Evolutionary conservation across 2,888 invertebrate species (phyloP), one percentile per base, ranked within the genome.

Genomic region (Agrilus mali): DNA sequence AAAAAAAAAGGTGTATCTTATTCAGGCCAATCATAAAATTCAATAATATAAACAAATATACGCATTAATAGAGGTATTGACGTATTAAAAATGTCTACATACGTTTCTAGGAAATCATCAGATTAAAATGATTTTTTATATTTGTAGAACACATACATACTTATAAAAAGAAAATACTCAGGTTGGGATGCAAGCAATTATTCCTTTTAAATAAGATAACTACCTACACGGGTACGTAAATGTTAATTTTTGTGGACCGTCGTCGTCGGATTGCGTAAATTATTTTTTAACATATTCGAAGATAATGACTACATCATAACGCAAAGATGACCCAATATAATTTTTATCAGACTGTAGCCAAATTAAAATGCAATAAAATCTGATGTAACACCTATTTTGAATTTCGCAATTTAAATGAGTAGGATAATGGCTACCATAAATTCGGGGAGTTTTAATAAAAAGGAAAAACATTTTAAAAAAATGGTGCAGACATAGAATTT

Each of bases 141-240:
- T 38, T 38, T 22, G 32, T 36, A 41, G 40, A 37, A 20, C 41
- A 36, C 17, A 34, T 41, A 45, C 38, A 42, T n/a, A n/a, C n/a
- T n/a, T n/a, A n/a, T n/a, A 43, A 47, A 47, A 43, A 45, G 43
- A 43, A 47, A 40, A 41, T 46, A 46, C 40, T 47, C 43, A 41
- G 43, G 41, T 45, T 46, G 45, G 42, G 45, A 42, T 36, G 34
- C 42, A 34, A 35, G 16, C 35, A 38, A 44, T 13, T 36, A 45
- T 44, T 36, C 15, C 4, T 17, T 31, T 39, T 39, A 40, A 45
- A 41, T 41, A 38, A 41, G 16, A 39, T 36, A n/a, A n/a, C n/a
- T n/a, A n/a, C n/a, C n/a, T n/a, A n/a, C n/a, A n/a, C n/a, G n/a
- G n/a, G n/a, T n/a, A n/a, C n/a, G n/a, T n/a, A 35, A 22, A 27